phyloP scores from a whole-genome alignment of 2,888 invertebrate genomes.

The Microdon myrmicae region DNA sequence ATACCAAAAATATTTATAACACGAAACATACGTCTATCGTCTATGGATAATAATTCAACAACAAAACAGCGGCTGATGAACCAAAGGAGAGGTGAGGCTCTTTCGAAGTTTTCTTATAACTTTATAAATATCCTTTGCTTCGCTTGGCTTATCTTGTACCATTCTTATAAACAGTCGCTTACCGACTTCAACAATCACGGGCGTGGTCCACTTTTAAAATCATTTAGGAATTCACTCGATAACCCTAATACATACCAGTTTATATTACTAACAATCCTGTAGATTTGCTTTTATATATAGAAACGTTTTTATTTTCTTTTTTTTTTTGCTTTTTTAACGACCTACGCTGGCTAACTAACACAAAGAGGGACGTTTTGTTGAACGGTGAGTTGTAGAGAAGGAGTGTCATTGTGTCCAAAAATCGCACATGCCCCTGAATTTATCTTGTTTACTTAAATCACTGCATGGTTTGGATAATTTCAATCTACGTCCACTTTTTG shows the following conservation, averaged over 20 bases:
- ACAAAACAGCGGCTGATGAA: slow-evolving; percentile 90
- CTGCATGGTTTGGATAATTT: no score
- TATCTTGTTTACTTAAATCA: background rate
- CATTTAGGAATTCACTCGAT: no score
- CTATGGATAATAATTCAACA: slow-evolving; percentile 5
- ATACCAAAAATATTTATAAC: no score
- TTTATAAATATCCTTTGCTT: slow-evolving; percentile 7
- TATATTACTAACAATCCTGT: no score
- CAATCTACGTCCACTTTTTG: background rate
- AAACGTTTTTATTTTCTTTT: slow-evolving; percentile 6
- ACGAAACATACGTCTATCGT: background rate
- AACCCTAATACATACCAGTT: no score
- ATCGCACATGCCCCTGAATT: background rate
- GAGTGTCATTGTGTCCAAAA: no score
- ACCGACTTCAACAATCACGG: no score
- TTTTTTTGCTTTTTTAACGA: slow-evolving; percentile 2
- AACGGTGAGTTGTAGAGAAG: slow-evolving; percentile 39
- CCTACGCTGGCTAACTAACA: slow-evolving; percentile 12
- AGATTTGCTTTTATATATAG: background rate
- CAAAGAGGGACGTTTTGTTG: slow-evolving; percentile 36
- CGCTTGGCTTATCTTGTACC: background rate
- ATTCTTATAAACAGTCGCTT: slow-evolving; percentile 1
- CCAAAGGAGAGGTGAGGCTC: slow-evolving; percentile 96
- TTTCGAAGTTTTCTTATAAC: background rate
- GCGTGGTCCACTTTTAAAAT: no score